Conservation (phyloP, 2,888 invertebrate species). For the Micoletzkya japonica region DNA sequence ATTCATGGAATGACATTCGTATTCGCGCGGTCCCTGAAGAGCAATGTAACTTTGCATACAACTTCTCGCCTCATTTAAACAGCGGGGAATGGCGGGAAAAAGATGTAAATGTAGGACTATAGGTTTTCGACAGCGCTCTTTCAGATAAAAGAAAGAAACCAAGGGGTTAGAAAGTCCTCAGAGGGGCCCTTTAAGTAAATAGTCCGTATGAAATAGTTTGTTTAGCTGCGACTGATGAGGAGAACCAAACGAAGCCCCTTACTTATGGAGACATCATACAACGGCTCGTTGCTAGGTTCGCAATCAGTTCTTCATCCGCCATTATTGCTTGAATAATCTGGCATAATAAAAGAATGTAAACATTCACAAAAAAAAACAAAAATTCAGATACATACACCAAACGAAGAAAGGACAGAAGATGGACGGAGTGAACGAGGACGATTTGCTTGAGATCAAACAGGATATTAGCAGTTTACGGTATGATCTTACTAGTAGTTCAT, state of each 20-base stretch:
- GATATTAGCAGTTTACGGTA: constrained; percentile 70
- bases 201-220: background rate
- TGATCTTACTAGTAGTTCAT: background rate
- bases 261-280: constrained; percentile 68
- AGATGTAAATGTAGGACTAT: no score
- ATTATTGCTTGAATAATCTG: no score
- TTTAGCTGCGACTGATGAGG: constrained; percentile 32
- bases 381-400: constrained; percentile 45
- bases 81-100: no score
- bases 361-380: constrained; percentile 1
- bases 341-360: no score
- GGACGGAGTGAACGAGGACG: constrained; percentile 71
- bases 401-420: constrained; percentile 69
- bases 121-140: no score
- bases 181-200: no score
- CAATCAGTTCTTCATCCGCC: background rate
- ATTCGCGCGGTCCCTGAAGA: no score
- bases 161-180: no score
- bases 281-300: constrained; percentile 66
- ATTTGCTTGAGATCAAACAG: constrained; percentile 70
- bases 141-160: no score
- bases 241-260: constrained; percentile 42
- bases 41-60: no score
- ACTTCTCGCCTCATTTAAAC: no score
- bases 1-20: no score